Evolutionary conservation across 2,797 vertebrate genomes (phyloP).

Genomic region (Cygnus olor): DNA sequence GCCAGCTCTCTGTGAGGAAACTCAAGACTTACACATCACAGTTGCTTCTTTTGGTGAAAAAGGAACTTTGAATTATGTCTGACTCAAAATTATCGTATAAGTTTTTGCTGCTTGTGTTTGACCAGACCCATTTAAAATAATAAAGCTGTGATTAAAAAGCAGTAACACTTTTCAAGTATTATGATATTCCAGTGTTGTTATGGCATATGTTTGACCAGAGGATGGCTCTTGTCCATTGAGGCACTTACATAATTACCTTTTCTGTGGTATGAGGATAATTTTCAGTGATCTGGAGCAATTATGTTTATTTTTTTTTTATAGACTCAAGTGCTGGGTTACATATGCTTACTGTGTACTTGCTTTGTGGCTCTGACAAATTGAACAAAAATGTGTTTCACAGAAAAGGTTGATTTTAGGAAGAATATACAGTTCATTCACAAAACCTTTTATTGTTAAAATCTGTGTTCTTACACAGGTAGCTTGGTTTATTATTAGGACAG

Average conservation of each 20-base stretch:
- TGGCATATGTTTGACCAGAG: background rate
- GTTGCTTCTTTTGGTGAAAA: background rate
- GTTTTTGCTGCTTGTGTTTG: background rate
- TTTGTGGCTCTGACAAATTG: background rate
- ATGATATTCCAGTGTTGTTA: background rate
- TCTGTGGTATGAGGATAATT: background rate
- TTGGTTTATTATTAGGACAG: conserved; percentile 52
- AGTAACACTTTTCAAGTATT: background rate
- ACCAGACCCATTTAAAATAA: background rate
- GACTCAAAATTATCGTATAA: background rate
- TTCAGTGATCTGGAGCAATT: background rate
- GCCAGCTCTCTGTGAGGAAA: background rate
- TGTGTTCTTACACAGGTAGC: conserved; percentile 43
- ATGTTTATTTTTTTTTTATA: background rate
- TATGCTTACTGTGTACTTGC: background rate
- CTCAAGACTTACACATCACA: background rate
- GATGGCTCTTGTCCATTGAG: background rate
- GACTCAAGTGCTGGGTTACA: background rate
- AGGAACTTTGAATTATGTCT: background rate
- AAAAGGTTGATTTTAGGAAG: background rate
- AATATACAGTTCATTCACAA: conserved; percentile 13
- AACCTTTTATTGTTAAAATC: background rate
- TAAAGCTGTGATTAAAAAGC: background rate
- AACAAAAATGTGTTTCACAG: background rate
- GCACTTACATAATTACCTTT: background rate